Base-by-base conservation (phyloP, 2,888 invertebrate genomes). In the Hypomecis punctinalis region DNA sequence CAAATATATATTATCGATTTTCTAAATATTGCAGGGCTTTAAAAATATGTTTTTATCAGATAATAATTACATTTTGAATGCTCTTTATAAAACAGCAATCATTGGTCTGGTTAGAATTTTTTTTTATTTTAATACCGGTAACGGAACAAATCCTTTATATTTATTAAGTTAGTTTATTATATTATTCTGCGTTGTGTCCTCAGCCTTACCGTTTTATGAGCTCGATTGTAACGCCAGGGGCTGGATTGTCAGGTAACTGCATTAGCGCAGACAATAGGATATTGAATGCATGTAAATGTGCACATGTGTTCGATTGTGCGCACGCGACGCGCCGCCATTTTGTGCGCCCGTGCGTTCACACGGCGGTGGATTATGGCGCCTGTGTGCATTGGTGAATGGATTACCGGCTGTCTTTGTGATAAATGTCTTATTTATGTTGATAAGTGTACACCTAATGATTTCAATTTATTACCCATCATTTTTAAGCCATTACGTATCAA, bases 191-290 rank as follows among this genome's bases (percentile, higher is more conserved):
- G 39, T 6, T 51, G 51, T 51, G 6, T 2, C 39, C 52, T 9
- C 0, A 5, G 52, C 52, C 5, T 52, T 40, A 40, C 1, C 10
- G 0, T 51, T 52, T 52, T 33, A 40, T 42, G 40, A 63, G 47
- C 53, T 39, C 13, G 36, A 43, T 42, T n/a, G 9, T 49, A 52
- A 52, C 49, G 9, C 40, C 74, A 76, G 76, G 76, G 77, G 80
- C 80, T 74, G 68, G 61, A 72, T 68, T 75, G 71, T 73, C 78
- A 81, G 83, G 83, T 88, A 86, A 90, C 79, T 82, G 84, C 86
- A 91, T 91, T 90, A 90, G 76, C 74, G 78, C 85, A 84, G 81
- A 91, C 90, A 91, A 91, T 89, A 77, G 85, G 83, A 84, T 86
- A 86, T 87, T 86, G 81, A 84, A 86, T 89, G 39, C 87, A 89